Base-by-base conservation (phyloP, 2,113 vertebrate species). In the Semicossyphus pulcher region DNA sequence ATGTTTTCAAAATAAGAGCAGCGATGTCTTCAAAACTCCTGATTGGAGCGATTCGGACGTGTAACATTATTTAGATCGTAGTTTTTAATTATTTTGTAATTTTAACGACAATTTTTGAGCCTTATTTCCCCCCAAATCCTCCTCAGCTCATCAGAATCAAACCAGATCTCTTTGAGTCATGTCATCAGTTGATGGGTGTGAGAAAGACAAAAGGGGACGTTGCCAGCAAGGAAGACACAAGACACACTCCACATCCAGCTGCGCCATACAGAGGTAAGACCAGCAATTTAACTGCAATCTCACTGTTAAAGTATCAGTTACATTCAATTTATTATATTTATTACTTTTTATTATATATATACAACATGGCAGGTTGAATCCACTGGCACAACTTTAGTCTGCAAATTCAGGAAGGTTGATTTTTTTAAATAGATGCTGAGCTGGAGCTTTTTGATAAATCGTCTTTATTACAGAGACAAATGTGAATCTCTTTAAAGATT, bases 121-220 rank as follows among this genome's bases (percentile, higher is more conserved):
- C 15, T n/a, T 53, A 52, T 29, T 37, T 52, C 7, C 20, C 61
- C 52, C 45, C 56, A 62, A 64, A 85, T 53, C 39, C 49, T 71
- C 78, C 49, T 71, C 62, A 36, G 23, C 37, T 18, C 51, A 49
- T 79, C 11, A 64, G 77, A 89, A 83, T 85, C 78, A 86, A 71
- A 73, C 86, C 70, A 77, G 81, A 88, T 86, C 76, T 85, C 53
- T 48, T 59, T 65, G 56, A 64, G 66, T 66, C 76, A 62, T 86
- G 83, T 63, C 85, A 65, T 86, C 73, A 60, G 66, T 76, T 1
- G 62, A 87, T 78, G 88, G 77, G 88, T 76, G 78, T 85, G 73
- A 84, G 72, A 69, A 61, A 82, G 53, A 85, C 71, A 85, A 81
- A 85, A 75, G 80, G 85, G 86, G 82, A 90, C 60, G 64, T 48